Conservation (phyloP, 2,797 vertebrate genomes). For the Poeciliopsis gracilis region DNA sequence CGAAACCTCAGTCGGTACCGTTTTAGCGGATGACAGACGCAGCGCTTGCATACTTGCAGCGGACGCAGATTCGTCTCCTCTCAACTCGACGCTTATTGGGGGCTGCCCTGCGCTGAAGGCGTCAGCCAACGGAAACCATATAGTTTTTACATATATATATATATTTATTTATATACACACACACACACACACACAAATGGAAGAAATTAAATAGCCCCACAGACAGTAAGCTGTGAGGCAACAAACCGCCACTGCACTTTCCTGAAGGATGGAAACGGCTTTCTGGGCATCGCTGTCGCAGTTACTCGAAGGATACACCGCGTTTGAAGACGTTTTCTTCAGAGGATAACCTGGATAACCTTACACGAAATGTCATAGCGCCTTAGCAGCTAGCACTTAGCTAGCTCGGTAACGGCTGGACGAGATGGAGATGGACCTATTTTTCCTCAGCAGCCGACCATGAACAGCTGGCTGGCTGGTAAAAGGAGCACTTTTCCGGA, state of each 20-base stretch:
- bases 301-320: conserved; percentile 55
- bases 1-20: conserved; percentile 39
- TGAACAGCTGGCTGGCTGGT: conserved; percentile 69
- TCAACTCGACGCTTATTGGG: conserved; percentile 38
- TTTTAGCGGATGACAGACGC: conserved; percentile 49
- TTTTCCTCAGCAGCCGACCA: conserved; percentile 55
- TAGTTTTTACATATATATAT: conserved; percentile 29
- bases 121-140: conserved; percentile 56
- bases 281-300: conserved; percentile 29
- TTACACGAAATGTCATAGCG: conserved; percentile 81
- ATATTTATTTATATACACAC: conserved; percentile 9
- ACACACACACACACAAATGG: conserved; percentile 32
- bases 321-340: conserved; percentile 59
- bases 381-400: conserved; percentile 71
- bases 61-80: conserved; percentile 16
- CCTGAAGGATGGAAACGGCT: conserved; percentile 68
- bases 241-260: conserved; percentile 22
- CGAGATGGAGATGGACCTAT: conserved; percentile 70
- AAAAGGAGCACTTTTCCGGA: conserved; percentile 61
- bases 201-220: conserved; percentile 53
- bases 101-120: conserved; percentile 51
- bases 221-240: conserved; percentile 55
- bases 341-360: conserved; percentile 81
- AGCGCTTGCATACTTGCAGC: conserved; percentile 1
- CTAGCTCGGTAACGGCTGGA: conserved; percentile 67